Conservation (phyloP, 2,797 vertebrate genomes). For the Micromesistius poutassou region DNA sequence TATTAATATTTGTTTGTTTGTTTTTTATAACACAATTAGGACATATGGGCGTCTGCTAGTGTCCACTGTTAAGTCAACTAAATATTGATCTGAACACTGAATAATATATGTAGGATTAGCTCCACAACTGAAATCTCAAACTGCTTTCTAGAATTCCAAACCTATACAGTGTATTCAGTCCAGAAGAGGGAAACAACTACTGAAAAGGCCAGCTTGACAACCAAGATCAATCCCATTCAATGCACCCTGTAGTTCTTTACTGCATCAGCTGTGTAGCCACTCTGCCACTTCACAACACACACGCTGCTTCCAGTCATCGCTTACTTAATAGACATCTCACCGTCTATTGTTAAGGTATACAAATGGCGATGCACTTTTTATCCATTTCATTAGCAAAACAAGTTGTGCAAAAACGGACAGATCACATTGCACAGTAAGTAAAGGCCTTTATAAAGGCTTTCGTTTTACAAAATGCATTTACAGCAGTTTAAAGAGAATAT, state of each 20-base stretch:
- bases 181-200: neutral
- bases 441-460: neutral
- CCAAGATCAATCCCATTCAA: neutral
- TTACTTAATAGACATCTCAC: constrained; percentile 6
- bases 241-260: neutral
- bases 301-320: constrained; percentile 1
- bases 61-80: neutral
- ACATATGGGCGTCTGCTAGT: neutral
- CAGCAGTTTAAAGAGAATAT: neutral
- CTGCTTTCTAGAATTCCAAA: neutral
- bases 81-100: neutral
- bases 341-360: neutral
- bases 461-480: neutral
- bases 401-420: neutral
- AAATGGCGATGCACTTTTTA: constrained; percentile 10
- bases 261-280: constrained; percentile 9
- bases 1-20: too few species aligned
- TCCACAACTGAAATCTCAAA: neutral
- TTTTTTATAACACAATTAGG: neutral
- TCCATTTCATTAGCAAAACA: neutral
- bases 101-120: neutral
- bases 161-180: neutral
- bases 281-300: constrained; percentile 24
- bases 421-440: neutral
- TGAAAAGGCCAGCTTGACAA: neutral